Conservation (phyloP, 2,888 invertebrate species). For the Anaspis maculata region DNA sequence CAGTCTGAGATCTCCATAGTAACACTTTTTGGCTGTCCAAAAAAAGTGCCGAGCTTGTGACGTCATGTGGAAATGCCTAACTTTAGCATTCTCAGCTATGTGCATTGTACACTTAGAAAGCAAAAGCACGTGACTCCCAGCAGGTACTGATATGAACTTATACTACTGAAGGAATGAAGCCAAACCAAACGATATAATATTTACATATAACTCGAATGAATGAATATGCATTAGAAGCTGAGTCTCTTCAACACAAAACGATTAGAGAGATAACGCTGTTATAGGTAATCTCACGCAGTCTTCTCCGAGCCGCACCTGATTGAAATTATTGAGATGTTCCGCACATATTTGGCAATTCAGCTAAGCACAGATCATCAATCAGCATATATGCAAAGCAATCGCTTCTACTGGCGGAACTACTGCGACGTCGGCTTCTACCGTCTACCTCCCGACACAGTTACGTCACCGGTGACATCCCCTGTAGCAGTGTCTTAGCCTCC, state of each 20-base stretch:
- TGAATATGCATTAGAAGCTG: slow-evolving; percentile 8
- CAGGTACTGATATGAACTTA: too few species aligned
- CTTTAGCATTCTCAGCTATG: too few species aligned
- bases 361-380: slow-evolving; percentile 13
- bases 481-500: slow-evolving; percentile 11
- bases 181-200: too few species aligned
- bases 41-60: too few species aligned
- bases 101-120: too few species aligned
- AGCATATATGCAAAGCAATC: slow-evolving; percentile 14
- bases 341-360: slow-evolving; percentile 11
- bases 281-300: slow-evolving; percentile 1
- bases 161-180: too few species aligned
- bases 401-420: slow-evolving; percentile 7
- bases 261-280: slow-evolving; percentile 1
- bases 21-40: too few species aligned
- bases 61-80: too few species aligned
- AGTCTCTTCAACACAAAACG: not conserved
- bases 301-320: slow-evolving; percentile 8
- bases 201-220: too few species aligned
- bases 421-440: slow-evolving; percentile 2
- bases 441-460: slow-evolving; percentile 7
- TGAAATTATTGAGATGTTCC: slow-evolving; percentile 13
- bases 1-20: too few species aligned
- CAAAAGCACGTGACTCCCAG: too few species aligned
- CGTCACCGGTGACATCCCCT: slow-evolving; percentile 10